These are phyloP conservation scores for Trissolcus basalis DNA, from an alignment of 1,140 invertebrate species.

Conservation along the genomic window DNA sequence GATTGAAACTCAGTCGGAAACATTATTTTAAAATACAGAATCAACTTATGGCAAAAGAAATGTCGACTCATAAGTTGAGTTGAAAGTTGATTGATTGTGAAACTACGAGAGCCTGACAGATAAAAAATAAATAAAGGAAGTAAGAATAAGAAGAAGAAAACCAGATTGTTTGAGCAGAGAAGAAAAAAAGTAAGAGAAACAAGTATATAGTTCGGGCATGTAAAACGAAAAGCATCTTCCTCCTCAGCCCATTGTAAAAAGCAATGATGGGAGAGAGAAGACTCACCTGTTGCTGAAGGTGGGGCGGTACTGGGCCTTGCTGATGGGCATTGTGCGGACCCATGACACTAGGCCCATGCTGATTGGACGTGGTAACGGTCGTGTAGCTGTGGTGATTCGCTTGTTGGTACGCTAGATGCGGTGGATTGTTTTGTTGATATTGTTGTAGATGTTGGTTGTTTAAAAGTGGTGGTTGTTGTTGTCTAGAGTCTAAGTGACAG, in stretches of 20 bases:
- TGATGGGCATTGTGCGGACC: constrained; percentile 71
- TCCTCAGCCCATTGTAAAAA: constrained; percentile 57
- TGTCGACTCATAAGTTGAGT: no score
- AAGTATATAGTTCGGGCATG: not conserved
- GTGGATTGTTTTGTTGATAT: constrained; percentile 77
- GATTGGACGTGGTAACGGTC: constrained; percentile 75
- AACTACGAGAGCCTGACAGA: no score
- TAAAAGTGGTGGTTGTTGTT: constrained; percentile 75
- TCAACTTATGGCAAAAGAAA: no score
- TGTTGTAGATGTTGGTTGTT: constrained; percentile 74
- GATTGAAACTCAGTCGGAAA: no score
- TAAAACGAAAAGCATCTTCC: constrained; percentile 52
- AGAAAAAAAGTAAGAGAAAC: not conserved
- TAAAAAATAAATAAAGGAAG: no score
- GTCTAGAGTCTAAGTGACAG: constrained; percentile 78
- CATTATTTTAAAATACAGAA: no score
- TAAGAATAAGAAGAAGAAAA: no score
- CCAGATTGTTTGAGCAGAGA: not conserved
- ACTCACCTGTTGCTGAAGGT: constrained; percentile 78
- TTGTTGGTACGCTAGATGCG: constrained; percentile 78
- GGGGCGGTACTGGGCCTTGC: constrained; percentile 72
- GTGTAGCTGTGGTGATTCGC: constrained; percentile 77
- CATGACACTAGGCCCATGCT: constrained; percentile 73
- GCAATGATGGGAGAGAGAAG: constrained; percentile 55
- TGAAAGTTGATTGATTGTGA: no score